A percentile compares a stretch with the other conserved stretches of the same genome.
These are phyloP conservation scores for Spea hammondii DNA, from an alignment of 2,797 vertebrate species.

Conservation along the genomic window DNA sequence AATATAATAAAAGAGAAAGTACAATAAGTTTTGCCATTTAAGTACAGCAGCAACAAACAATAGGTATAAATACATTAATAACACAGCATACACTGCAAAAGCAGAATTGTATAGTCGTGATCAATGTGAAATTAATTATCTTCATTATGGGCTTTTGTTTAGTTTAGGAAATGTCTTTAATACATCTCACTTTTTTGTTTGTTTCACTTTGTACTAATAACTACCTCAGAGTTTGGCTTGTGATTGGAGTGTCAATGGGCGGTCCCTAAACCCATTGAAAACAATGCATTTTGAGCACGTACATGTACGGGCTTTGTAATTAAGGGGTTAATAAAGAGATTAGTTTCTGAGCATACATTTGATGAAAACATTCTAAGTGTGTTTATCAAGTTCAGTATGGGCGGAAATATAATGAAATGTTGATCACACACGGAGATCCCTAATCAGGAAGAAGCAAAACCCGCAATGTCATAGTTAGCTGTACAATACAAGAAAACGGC, in stretches of 20 bases:
- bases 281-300: too few species aligned
- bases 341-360: not conserved
- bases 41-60: too few species aligned
- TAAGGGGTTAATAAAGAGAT: not conserved
- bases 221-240: too few species aligned
- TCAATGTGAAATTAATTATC: constrained; percentile 34
- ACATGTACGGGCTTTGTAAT: not conserved
- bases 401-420: not conserved
- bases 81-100: too few species aligned
- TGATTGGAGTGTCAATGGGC: too few species aligned
- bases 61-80: too few species aligned
- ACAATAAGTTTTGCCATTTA: too few species aligned
- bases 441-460: not conserved
- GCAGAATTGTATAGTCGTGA: not conserved
- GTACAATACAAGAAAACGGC: too few species aligned
- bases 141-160: constrained; percentile 16
- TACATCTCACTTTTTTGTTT: constrained; percentile 13
- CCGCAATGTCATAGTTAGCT: too few species aligned
- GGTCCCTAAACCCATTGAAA: too few species aligned
- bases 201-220: not conserved
- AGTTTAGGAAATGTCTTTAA: constrained; percentile 10
- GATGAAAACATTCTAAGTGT: not conserved
- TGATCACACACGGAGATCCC: not conserved
- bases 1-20: too few species aligned
- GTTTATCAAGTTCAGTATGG: not conserved